Evolutionary conservation across 2,797 vertebrate species (phyloP), one percentile per base, ranked within the genome.

Genomic region (Thaleichthys pacificus): DNA sequence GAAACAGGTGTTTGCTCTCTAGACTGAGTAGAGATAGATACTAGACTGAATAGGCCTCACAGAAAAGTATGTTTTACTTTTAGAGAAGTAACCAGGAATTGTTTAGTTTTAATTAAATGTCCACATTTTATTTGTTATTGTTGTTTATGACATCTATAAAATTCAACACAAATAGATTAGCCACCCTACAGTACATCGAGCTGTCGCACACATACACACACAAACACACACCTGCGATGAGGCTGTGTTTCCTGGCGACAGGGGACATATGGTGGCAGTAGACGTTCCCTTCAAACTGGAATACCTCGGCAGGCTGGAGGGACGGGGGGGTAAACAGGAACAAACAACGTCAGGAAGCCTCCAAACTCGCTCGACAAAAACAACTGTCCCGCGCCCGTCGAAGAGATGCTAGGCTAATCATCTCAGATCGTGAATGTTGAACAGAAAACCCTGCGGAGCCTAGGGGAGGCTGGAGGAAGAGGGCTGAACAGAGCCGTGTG

Each of bases 181-280:
- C 42, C 4, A 54, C 15, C 19, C 15, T 7, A 19, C 51, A 54
- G 38, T n/a, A n/a, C 51, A 54, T 54, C 7, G 3, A 51, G 4
- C 15, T 7, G 5, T 28, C 61, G 47, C 15, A 22, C 19, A 56
- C 35, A 58, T 2, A 49, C 30, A 24, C 14, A 22, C 60, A 66
- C 24, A 47, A 3, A 68, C 28, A 65, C 42, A 66, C 73, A 99
- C 97, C 97, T 95, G 97, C 98, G 84, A 99, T 92, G 72, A 99
- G 94, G 86, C 94, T 96, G 89, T 99, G 97, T 70, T 96, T 96
- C 80, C 93, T 95, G 83, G 97, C 96, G 38, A 97, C 80, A 74
- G 96, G 95, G 78, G 97, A 99, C 93, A 98, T 94, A 77, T 99
- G 97, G 88, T 99, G 98, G 84, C 94, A 95, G 85, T 99, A 99